Evolutionary conservation across 2,113 vertebrate species (phyloP).

Genomic region (Chaenocephalus aceratus): DNA sequence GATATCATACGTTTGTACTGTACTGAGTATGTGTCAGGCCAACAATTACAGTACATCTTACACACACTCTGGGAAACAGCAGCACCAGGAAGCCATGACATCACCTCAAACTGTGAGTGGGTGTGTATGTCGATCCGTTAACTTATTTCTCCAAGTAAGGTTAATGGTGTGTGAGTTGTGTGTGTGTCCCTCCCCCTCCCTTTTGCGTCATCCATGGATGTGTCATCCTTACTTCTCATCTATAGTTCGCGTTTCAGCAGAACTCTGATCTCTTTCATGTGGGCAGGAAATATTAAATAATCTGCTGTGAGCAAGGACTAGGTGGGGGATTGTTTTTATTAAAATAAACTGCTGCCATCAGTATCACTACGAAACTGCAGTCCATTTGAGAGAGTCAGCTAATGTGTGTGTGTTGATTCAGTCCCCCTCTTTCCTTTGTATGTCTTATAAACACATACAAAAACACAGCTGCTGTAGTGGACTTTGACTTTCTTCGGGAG

Average conservation of each 20-base stretch:
- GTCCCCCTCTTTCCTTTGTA: constrained; percentile 12
- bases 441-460: constrained; percentile 30
- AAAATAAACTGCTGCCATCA: constrained; percentile 30
- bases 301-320: constrained; percentile 21
- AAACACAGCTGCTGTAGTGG: constrained; percentile 60
- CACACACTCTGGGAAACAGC: constrained; percentile 39
- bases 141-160: constrained; percentile 26
- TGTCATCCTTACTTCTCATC: constrained; percentile 39
- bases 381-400: constrained; percentile 34
- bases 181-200: constrained; percentile 20
- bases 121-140: background rate
- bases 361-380: constrained; percentile 37
- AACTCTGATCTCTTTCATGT: constrained; percentile 1
- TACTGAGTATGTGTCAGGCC: constrained; percentile 24
- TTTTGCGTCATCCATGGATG: constrained; percentile 43
- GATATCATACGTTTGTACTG: background rate
- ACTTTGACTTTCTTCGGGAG: constrained; percentile 63
- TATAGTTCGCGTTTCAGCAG: constrained; percentile 38
- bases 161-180: constrained; percentile 14
- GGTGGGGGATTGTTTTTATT: constrained; percentile 35
- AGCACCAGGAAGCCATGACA: constrained; percentile 52
- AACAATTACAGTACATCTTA: background rate
- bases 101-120: constrained; percentile 51
- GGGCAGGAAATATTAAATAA: constrained; percentile 11
- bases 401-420: constrained; percentile 56